Evolutionary conservation across 2,888 invertebrate species (phyloP).

Genomic region (Philonicus albiceps): DNA sequence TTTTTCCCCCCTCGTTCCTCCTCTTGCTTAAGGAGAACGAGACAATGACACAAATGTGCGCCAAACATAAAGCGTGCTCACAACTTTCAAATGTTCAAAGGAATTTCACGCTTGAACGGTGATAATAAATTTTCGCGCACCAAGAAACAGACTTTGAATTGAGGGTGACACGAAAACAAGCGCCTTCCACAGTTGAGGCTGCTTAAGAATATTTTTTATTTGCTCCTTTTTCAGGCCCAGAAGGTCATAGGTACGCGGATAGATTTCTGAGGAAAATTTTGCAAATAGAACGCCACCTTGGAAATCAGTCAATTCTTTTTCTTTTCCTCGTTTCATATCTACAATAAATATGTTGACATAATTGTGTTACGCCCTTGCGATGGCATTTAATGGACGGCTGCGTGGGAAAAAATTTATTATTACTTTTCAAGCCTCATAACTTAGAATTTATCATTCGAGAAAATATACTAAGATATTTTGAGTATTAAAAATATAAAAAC

Average conservation of each 20-base stretch:
- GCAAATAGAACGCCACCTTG: not conserved
- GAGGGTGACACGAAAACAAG: conserved; percentile 6
- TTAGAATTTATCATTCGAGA: not conserved
- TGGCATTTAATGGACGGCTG: not conserved
- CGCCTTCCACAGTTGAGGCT: not conserved
- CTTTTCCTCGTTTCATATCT: not conserved
- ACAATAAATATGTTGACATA: not conserved
- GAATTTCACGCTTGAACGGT: conserved; percentile 44
- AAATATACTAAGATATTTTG: not conserved
- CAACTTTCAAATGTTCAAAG: conserved; percentile 33
- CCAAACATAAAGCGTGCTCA: conserved; percentile 29
- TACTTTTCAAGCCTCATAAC: not conserved
- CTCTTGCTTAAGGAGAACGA: not conserved
- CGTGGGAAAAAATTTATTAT: not conserved
- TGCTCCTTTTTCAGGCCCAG: not conserved
- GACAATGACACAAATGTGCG: not conserved
- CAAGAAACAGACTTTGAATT: not conserved
- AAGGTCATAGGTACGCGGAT: not conserved
- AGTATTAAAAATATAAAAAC: not conserved
- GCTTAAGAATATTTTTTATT: not conserved
- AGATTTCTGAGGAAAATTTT: not conserved
- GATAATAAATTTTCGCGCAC: conserved; percentile 44
- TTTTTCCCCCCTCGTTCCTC: not conserved
- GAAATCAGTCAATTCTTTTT: not conserved
- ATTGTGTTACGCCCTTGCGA: not conserved